phyloP scores from a whole-genome alignment of 2,888 invertebrate species.

The Argyresthia goedartella region DNA sequence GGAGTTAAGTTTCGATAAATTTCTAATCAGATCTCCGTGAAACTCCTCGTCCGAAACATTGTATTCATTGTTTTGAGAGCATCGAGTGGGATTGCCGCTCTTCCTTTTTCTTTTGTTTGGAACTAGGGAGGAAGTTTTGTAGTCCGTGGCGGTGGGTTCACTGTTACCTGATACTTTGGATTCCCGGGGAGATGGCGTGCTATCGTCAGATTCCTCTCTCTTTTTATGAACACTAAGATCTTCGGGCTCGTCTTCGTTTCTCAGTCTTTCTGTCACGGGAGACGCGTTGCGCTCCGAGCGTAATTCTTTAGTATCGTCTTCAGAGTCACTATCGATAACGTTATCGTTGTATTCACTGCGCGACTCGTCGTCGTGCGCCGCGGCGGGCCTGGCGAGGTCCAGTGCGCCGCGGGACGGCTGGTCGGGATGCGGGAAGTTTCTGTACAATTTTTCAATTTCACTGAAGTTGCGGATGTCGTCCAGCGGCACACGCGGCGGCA shows the following conservation, averaged over 20 bases:
- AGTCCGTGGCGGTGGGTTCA: conserved; percentile 50
- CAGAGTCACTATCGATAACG: conserved; percentile 24
- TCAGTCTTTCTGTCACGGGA: conserved; percentile 40
- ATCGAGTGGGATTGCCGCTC: conserved; percentile 85
- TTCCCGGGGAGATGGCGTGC: conserved; percentile 55
- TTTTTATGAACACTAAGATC: conserved; percentile 78
- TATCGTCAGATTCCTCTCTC: conserved; percentile 55
- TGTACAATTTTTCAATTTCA: conserved; percentile 67
- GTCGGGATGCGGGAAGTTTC: conserved; percentile 48
- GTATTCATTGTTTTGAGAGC: conserved; percentile 71
- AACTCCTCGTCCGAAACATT: conserved; percentile 61
- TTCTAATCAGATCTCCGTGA: conserved; percentile 55
- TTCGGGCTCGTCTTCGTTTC: conserved; percentile 73
- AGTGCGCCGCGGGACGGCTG: conserved; percentile 31
- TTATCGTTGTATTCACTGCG: conserved; percentile 52
- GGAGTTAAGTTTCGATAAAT: conserved; percentile 47
- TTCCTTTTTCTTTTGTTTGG: conserved; percentile 84
- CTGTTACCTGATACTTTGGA: conserved; percentile 32
- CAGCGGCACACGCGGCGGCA: conserved; percentile 67
- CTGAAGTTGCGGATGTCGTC: conserved; percentile 63
- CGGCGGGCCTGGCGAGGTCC: conserved; percentile 41
- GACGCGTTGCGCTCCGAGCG: conserved; percentile 28
- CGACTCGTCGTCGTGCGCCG: conserved; percentile 39
- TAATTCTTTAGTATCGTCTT: conserved; percentile 42
- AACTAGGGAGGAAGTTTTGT: conserved; percentile 52